These are phyloP conservation scores for Labrus mixtus DNA, from an alignment of 2,113 vertebrate genomes.

Conservation along the genomic window DNA sequence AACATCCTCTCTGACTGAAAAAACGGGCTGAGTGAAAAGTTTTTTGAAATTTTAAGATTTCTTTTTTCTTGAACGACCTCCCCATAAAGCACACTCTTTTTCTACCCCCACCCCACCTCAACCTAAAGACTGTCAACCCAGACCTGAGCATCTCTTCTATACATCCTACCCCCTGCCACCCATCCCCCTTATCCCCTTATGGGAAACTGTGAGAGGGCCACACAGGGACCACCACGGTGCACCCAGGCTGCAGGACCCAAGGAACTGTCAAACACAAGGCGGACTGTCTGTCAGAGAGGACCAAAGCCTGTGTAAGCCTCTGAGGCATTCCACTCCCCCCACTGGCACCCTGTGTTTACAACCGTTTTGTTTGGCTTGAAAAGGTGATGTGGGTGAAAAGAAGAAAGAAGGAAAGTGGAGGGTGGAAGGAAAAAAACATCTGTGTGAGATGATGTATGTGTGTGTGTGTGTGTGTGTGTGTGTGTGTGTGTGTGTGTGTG, in stretches of 20 bases:
- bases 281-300: conserved; percentile 76
- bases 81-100: conserved; percentile 5
- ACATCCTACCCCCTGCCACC: conserved; percentile 36
- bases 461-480: conserved; percentile 7
- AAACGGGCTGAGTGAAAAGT: not conserved
- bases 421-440: conserved; percentile 62
- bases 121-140: conserved; percentile 28
- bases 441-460: conserved; percentile 64
- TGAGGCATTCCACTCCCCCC: conserved; percentile 79
- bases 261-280: conserved; percentile 81
- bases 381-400: conserved; percentile 78
- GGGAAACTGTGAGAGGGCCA: conserved; percentile 63
- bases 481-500: conserved; percentile 22
- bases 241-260: conserved; percentile 61
- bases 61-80: not conserved
- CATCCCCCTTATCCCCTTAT: conserved; percentile 59
- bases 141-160: conserved; percentile 62
- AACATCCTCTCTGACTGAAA: not conserved
- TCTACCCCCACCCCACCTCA: conserved; percentile 15
- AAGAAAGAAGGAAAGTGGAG: conserved; percentile 39
- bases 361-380: conserved; percentile 81
- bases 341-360: conserved; percentile 82
- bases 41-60: not conserved
- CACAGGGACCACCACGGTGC: conserved; percentile 74
- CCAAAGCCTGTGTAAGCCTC: conserved; percentile 78